These are phyloP conservation scores for Trichopria drosophilae DNA, from an alignment of 2,888 invertebrate genomes.

Conservation along the genomic window DNA sequence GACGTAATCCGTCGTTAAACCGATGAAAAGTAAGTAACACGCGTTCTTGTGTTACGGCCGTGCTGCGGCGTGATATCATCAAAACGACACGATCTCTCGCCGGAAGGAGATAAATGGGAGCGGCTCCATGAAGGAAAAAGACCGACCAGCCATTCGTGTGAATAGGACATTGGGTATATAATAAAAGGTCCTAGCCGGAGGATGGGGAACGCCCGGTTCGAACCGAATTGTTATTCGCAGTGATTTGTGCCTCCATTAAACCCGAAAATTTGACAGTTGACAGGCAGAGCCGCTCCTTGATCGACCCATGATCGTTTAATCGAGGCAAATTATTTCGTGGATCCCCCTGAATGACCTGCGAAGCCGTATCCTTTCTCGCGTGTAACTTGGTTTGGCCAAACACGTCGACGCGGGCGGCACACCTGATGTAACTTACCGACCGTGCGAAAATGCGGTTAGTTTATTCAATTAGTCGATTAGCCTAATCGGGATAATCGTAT, in stretches of 20 bases:
- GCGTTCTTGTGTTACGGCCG: no score
- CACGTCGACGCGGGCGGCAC: no score
- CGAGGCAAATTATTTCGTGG: constrained; percentile 44
- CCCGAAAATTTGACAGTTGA: constrained; percentile 44
- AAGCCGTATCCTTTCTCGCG: constrained; percentile 13
- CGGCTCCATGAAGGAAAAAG: background rate
- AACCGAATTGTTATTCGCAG: constrained; percentile 18
- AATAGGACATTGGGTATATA: background rate
- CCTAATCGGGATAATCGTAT: no score
- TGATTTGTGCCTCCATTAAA: constrained; percentile 24
- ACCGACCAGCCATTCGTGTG: background rate
- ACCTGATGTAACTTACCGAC: no score
- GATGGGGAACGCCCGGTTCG: background rate
- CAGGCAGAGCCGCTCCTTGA: constrained; percentile 38
- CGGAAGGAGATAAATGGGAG: constrained; percentile 6
- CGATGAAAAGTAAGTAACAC: no score
- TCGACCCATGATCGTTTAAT: constrained; percentile 33
- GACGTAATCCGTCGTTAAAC: no score
- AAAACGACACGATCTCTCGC: no score
- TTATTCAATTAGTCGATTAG: no score
- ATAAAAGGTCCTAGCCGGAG: background rate
- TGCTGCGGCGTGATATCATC: no score
- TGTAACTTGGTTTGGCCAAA: no score
- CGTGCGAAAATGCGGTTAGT: no score
- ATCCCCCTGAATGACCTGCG: constrained; percentile 29